Evolutionary conservation across 2,888 invertebrate species (phyloP), one percentile per base, ranked within the genome.

Genomic region (Spodoptera exigua): DNA sequence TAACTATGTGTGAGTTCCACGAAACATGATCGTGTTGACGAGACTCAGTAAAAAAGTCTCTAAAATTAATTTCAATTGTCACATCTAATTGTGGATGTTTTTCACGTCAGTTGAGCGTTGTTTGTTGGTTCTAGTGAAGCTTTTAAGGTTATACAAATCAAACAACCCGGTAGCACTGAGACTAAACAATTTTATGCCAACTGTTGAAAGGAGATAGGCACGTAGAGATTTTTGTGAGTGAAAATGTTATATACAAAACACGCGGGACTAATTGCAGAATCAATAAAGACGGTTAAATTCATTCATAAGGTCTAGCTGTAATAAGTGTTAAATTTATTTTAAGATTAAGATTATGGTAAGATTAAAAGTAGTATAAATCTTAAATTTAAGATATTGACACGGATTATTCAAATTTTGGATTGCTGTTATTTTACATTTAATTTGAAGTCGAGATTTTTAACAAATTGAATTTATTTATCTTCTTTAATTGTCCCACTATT

Each of bases 121-220:
- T 64, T 61, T 74, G 59, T 63, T 75, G 51, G 53, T 57, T 61
- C 54, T 49, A 61, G 58, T 43, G 54, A 69, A 69, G 73, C 74
- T 76, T 74, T 72, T 72, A 63, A 61, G 65, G 69, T 72, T 69
- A 69, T 45, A 69, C 62, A 73, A 73, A 76, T 76, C 68, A 70
- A 70, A 61, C 60, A 76, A 66, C 63, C 66, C 66, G 61, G 48
- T 59, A 58, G 56, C 51, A 53, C 36, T 59, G 58, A 75, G 74
- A 76, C 76, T 75, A 75, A 75, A 75, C 74, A 75, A 66, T 60
- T 69, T 66, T 57, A 69, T 60, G 65, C 56, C 47, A 58, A 64
- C 66, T 64, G 74, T 66, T 73, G 70, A 73, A 65, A 72, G 61
- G 64, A 54, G 57, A 52, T 61, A 52, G 74, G 49, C 58, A 60